Conservation (phyloP, 2,888 invertebrate genomes). For the Leucoptera coffeella region DNA sequence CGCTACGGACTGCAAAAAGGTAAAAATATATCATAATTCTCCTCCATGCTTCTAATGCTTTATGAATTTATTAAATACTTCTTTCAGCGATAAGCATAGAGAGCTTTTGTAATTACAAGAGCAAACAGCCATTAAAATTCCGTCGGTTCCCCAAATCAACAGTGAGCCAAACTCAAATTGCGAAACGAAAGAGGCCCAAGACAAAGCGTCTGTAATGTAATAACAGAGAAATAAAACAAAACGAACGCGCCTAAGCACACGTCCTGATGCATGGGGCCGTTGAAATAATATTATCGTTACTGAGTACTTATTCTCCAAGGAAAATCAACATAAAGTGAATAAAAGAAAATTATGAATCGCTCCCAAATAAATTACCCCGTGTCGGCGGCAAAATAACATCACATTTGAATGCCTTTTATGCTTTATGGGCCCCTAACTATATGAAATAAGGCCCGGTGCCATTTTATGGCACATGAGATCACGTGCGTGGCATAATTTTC, state of each 20-base stretch:
- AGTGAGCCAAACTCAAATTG: no score
- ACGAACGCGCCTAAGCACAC: slow-evolving; percentile 15
- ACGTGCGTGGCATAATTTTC: slow-evolving; percentile 45
- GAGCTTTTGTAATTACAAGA: no score
- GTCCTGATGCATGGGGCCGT: slow-evolving; percentile 38
- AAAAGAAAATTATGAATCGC: slow-evolving; percentile 55
- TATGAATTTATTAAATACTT: no score
- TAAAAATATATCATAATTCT: no score
- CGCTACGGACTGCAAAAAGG: no score
- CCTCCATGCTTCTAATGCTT: no score
- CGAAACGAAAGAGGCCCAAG: slow-evolving; percentile 10
- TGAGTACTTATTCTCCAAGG: slow-evolving; percentile 42
- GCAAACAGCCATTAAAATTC: no score
- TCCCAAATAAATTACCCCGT: slow-evolving; percentile 49
- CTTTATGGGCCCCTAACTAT: slow-evolving; percentile 49
- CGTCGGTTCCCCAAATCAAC: no score
- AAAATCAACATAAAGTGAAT: slow-evolving; percentile 56
- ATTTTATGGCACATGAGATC: slow-evolving; percentile 41
- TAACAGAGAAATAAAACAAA: slow-evolving; percentile 39
- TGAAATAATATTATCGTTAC: slow-evolving; percentile 53
- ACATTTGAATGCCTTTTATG: slow-evolving; percentile 54
- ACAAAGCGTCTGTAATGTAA: slow-evolving; percentile 16
- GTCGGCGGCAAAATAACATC: slow-evolving; percentile 55
- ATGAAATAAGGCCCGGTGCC: slow-evolving; percentile 41
- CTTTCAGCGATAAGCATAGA: no score